Evolutionary conservation across 1,140 invertebrate species (phyloP), one percentile per base, ranked within the genome.

Genomic region (Drosophila parvula): DNA sequence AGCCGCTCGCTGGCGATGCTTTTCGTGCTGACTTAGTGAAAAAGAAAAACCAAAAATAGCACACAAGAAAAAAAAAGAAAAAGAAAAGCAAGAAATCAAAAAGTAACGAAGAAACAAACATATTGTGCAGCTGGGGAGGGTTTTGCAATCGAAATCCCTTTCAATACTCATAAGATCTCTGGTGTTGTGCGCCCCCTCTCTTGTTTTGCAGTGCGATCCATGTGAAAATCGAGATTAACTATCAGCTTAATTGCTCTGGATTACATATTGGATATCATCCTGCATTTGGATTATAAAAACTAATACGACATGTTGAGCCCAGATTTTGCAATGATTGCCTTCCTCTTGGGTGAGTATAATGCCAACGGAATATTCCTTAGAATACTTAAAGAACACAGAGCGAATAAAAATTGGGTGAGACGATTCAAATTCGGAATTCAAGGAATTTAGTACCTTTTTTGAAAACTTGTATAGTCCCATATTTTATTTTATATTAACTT

Each of bases 201-300:
- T 71, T 71, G 65, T 71, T 47, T 86, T 89, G 63, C 83, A 86
- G 83, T 86, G 83, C 84, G 78, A 77, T 89, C 79, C 83, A 86
- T 88, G 79, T 86, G 83, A 79, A 86, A 79, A 82, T 65, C 70
- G 32, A 67, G 50, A 80, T 70, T 75, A 71, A 71, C 53, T 67
- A 74, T 67, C 74, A 80, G 68, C 74, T 73, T 78, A 85, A 86
- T 71, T 80, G 70, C 74, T 80, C 88, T 84, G 84, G 83, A 89
- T 89, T 79, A 88, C 43, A 63, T 44, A 70, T 80, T 77, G 80
- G 80, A 89, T 89, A 80, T 69, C 61, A 51, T 57, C 55, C 22
- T 48, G 56, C 55, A 34, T 70, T 78, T 68, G 83, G 83, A 88
- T 74, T 82, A 68, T 43, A 48, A 64, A 53, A 43, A 55, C 41